Percentiles rank a stretch among this genome's conserved stretches.
These are phyloP conservation scores for Delichon dasypus DNA, from an alignment of 2,797 vertebrate species.

Conservation along the genomic window DNA sequence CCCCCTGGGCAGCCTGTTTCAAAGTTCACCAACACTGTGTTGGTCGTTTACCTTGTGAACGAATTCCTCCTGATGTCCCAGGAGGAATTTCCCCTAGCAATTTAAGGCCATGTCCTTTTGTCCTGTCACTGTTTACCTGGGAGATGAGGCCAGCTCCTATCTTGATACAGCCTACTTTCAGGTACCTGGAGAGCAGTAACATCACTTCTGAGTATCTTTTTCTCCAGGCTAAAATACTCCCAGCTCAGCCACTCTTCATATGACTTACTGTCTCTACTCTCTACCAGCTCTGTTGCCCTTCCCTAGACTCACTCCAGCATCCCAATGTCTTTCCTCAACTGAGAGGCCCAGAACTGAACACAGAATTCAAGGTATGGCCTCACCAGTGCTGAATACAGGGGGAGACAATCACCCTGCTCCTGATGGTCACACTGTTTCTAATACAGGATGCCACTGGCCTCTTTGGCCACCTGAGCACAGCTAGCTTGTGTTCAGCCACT, in stretches of 20 bases:
- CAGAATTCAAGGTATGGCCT: not conserved
- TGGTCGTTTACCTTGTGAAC: no score
- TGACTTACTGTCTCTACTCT: not conserved
- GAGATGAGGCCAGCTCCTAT: not conserved
- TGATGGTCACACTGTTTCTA: no score
- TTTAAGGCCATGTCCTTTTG: no score
- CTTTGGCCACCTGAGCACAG: not conserved
- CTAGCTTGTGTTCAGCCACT: not conserved
- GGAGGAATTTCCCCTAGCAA: not conserved
- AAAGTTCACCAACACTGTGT: not conserved
- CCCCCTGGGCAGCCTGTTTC: not conserved
- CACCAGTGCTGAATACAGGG: not conserved
- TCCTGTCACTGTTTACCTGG: not conserved
- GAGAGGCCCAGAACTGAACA: not conserved
- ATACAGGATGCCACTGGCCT: no score
- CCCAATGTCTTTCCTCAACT: not conserved
- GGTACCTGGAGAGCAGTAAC: not conserved
- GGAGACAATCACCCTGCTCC: not conserved
- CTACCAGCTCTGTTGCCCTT: not conserved
- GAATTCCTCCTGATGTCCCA: not conserved
- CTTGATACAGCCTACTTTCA: not conserved
- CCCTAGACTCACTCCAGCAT: rapidly evolving
- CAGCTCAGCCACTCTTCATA: rapidly evolving
- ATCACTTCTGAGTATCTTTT: not conserved
- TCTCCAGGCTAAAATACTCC: not conserved